Evolutionary conservation across 2,888 invertebrate species (phyloP).

Genomic region (Campoplex capitator): DNA sequence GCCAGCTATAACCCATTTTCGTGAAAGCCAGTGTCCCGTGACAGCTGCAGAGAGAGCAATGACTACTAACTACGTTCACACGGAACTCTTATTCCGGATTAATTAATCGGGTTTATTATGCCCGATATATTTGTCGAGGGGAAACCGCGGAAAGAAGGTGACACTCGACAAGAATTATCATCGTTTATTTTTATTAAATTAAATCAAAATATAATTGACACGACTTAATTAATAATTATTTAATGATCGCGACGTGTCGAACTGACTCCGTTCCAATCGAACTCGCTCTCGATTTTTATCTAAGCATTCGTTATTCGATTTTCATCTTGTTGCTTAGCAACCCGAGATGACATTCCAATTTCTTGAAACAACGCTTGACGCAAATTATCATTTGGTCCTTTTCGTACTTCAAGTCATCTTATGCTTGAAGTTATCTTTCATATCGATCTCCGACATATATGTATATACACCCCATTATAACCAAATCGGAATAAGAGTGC

Average conservation of each 20-base stretch:
- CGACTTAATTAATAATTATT: neutral
- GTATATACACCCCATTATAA: too few species aligned
- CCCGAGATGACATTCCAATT: slow-evolving; percentile 7
- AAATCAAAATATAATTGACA: too few species aligned
- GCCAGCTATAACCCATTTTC: too few species aligned
- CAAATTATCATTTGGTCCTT: slow-evolving; percentile 2
- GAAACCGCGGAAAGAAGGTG: neutral
- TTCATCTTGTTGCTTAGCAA: neutral
- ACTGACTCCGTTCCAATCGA: neutral
- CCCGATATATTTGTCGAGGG: too few species aligned
- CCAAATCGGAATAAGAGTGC: too few species aligned
- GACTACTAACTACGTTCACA: too few species aligned
- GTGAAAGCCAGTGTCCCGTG: too few species aligned
- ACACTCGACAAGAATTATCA: neutral
- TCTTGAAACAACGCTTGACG: slow-evolving; percentile 22
- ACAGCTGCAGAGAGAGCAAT: too few species aligned
- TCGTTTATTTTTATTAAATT: neutral
- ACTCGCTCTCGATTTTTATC: slow-evolving; percentile 18
- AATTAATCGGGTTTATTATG: too few species aligned
- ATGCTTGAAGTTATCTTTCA: slow-evolving; percentile 11
- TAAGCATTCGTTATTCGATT: neutral
- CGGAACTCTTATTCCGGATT: too few species aligned
- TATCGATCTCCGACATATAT: slow-evolving; percentile 21
- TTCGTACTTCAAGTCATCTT: slow-evolving; percentile 27
- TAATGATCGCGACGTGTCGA: slow-evolving; percentile 16